Evolutionary conservation across 1,140 invertebrate genomes (phyloP).

Genomic region (Drosophila elegans): DNA sequence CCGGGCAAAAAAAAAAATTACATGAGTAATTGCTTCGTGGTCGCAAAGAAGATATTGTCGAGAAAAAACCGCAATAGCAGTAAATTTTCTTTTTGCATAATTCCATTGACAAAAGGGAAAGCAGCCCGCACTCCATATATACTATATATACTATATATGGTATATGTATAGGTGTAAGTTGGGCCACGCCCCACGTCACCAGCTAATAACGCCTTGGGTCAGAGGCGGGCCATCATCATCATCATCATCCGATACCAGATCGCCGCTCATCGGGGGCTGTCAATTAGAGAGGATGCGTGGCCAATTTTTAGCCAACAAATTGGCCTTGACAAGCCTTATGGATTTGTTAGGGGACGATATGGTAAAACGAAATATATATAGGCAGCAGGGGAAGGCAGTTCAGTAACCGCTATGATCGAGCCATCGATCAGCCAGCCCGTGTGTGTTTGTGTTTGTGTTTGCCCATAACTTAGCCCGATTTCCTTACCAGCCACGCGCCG

Average conservation of each 20-base stretch:
- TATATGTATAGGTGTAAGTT: conserved; percentile 13
- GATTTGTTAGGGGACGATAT: too few species aligned
- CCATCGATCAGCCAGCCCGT: conserved; percentile 20
- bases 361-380: conserved; percentile 2
- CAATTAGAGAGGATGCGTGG: conserved; percentile 60
- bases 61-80: conserved; percentile 13
- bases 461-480: conserved; percentile 67
- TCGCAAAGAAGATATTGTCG: conserved; percentile 10
- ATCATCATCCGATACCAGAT: conserved; percentile 40
- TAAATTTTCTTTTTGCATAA: conserved; percentile 48
- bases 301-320: conserved; percentile 41
- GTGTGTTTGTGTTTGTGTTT: not conserved
- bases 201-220: conserved; percentile 21
- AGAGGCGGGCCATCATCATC: not conserved
- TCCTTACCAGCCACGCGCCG: conserved; percentile 71
- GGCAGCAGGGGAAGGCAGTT: conserved; percentile 22
- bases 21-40: conserved; percentile 51
- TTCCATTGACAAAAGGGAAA: conserved; percentile 65
- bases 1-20: conserved; percentile 4
- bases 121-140: conserved; percentile 22
- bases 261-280: conserved; percentile 10
- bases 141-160: not conserved
- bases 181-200: conserved; percentile 28
- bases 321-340: conserved; percentile 41
- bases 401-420: conserved; percentile 54